Conservation (phyloP, 2,797 vertebrate species). For the Erpetoichthys calabaricus region DNA sequence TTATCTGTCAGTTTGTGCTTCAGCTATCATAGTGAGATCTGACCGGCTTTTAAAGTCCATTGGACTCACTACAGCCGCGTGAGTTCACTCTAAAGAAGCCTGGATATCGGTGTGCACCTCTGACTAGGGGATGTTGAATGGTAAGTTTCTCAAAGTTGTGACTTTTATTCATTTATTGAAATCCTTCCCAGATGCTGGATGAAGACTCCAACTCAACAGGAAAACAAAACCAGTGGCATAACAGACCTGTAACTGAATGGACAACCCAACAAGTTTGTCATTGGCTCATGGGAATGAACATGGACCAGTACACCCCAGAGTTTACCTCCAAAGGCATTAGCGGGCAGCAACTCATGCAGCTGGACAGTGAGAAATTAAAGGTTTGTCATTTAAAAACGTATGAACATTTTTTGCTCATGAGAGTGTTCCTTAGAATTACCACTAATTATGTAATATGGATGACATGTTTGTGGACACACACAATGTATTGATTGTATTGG, state of each 20-base stretch:
- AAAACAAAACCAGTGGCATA: conserved; percentile 80
- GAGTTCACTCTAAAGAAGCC: no score
- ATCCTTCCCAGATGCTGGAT: conserved; percentile 54
- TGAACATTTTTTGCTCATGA: not conserved
- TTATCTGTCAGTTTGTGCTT: no score
- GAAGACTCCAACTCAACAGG: conserved; percentile 54
- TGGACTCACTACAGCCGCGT: no score
- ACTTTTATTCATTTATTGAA: not conserved
- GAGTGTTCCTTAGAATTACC: no score
- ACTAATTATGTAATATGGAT: no score
- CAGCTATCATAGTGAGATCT: no score
- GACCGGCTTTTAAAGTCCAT: no score
- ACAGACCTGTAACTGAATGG: conserved; percentile 67
- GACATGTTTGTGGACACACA: not conserved
- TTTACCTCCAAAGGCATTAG: conserved; percentile 66
- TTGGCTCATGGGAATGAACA: conserved; percentile 76
- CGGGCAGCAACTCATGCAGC: conserved; percentile 61
- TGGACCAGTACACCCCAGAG: conserved; percentile 73
- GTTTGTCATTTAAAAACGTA: conserved; percentile 27
- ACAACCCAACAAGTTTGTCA: conserved; percentile 77
- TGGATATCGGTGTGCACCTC: no score
- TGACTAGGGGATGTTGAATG: no score
- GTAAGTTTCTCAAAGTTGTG: no score
- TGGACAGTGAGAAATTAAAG: conserved; percentile 77
- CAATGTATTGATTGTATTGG: no score